Evolutionary conservation across 2,888 invertebrate genomes (phyloP).

Genomic region (Epicampocera succincta): DNA sequence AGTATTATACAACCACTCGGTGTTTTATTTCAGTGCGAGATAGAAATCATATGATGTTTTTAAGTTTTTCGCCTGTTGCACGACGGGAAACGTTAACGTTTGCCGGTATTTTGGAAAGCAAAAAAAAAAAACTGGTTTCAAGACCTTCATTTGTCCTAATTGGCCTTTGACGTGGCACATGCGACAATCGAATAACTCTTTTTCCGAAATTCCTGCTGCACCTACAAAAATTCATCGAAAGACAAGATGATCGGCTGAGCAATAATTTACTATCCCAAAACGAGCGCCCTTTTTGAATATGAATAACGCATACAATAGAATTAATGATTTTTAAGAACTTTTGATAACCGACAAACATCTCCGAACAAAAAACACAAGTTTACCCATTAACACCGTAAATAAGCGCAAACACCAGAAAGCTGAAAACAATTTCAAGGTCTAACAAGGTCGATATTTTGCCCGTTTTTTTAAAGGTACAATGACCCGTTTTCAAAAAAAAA

Average conservation of each 20-base stretch:
- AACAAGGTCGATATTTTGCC: conserved; percentile 77
- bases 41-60: too few species aligned
- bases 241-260: background rate
- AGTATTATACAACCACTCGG: too few species aligned
- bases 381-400: conserved; percentile 63
- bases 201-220: too few species aligned
- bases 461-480: conserved; percentile 76
- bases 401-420: conserved; percentile 42
- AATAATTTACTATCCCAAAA: background rate
- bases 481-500: conserved; percentile 75
- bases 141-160: too few species aligned
- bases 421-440: conserved; percentile 76
- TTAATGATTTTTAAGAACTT: conserved; percentile 23
- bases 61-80: too few species aligned
- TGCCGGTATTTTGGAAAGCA: too few species aligned
- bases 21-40: too few species aligned
- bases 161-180: too few species aligned
- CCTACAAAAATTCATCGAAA: too few species aligned
- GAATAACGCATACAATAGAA: conserved; percentile 50
- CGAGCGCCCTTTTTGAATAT: conserved; percentile 47
- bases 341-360: background rate
- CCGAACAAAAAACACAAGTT: conserved; percentile 29
- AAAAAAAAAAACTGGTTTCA: too few species aligned
- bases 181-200: too few species aligned
- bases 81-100: too few species aligned